A percentile compares a stretch with the other conserved stretches of the same genome.
These are phyloP conservation scores for Lumbricus terrestris DNA, from an alignment of 2,888 invertebrate species.

Conservation along the genomic window DNA sequence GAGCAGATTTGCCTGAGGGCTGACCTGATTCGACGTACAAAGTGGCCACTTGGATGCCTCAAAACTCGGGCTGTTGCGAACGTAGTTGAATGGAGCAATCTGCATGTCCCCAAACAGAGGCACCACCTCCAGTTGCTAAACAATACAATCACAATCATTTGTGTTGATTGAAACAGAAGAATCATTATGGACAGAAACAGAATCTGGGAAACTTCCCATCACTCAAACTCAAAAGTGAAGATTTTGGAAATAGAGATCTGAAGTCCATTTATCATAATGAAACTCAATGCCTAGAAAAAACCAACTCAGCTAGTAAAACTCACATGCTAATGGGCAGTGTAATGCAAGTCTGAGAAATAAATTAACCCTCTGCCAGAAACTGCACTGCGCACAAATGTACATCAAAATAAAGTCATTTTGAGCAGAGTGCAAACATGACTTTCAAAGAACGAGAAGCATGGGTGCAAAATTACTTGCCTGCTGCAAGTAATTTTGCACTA, in stretches of 20 bases:
- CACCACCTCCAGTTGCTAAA: conserved; percentile 55
- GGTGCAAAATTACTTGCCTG: neutral
- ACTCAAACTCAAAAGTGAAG: neutral
- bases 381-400: neutral
- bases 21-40: conserved; percentile 71
- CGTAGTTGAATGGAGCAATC: conserved; percentile 96
- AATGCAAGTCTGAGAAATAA: neutral
- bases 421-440: neutral
- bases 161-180: neutral
- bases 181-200: neutral
- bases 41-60: conserved; percentile 56
- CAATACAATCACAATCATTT: conserved; percentile 18
- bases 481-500: neutral
- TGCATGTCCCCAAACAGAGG: conserved; percentile 95
- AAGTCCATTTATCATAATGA: neutral
- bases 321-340: neutral
- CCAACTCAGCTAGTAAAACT: neutral
- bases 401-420: neutral
- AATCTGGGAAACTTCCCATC: neutral
- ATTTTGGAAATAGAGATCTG: neutral
- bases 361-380: neutral
- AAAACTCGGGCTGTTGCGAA: conserved; percentile 68
- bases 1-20: conserved; percentile 79
- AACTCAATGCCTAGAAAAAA: neutral
- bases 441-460: neutral